Percentiles rank a stretch among this genome's conserved stretches.
Evolutionary conservation across 2,113 vertebrate genomes (phyloP).

Genomic region (Urocitellus parryii): DNA sequence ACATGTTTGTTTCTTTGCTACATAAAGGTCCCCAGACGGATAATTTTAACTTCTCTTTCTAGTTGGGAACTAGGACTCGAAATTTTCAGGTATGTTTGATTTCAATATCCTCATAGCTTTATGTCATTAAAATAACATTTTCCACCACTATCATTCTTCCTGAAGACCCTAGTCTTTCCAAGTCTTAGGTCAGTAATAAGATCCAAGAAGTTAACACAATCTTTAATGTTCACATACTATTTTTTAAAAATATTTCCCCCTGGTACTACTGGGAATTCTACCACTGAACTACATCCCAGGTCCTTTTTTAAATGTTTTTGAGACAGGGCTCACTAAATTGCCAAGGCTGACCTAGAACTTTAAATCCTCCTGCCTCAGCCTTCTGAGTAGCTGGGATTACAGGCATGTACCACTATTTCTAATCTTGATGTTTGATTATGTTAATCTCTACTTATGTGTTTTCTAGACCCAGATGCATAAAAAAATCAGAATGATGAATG

Average conservation of each 20-base stretch:
- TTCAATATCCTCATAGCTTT: slow-evolving; percentile 39
- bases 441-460: slow-evolving; percentile 66
- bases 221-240: slow-evolving; percentile 45
- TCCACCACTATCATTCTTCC: neutral
- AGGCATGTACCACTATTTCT: neutral
- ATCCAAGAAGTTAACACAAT: slow-evolving; percentile 25
- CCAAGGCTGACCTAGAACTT: too few relatives aligned
- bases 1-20: neutral
- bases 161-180: slow-evolving; percentile 35
- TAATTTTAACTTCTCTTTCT: neutral
- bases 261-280: too few relatives aligned
- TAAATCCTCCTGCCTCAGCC: too few relatives aligned
- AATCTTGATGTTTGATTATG: slow-evolving; percentile 34
- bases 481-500: slow-evolving; percentile 47
- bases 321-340: too few relatives aligned
- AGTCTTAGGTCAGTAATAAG: slow-evolving; percentile 43
- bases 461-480: slow-evolving; percentile 40
- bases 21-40: neutral
- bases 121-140: neutral
- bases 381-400: too few relatives aligned
- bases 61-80: neutral
- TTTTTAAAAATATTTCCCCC: neutral
- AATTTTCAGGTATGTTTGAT: slow-evolving; percentile 33
- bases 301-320: too few relatives aligned
- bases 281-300: too few relatives aligned